Conservation (phyloP, 2,888 invertebrate genomes). For the Arrhopalites spinosus region DNA sequence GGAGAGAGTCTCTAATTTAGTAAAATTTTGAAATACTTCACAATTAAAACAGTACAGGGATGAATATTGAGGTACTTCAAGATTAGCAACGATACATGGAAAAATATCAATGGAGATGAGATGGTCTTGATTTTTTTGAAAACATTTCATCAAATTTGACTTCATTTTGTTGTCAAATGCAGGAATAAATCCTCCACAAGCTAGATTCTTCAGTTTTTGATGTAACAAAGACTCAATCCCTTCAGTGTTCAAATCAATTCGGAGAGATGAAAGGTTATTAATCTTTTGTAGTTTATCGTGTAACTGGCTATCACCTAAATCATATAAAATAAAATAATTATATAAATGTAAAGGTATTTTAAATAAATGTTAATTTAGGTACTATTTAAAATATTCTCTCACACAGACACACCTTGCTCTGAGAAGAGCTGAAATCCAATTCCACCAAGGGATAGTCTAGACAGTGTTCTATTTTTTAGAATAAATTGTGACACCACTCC, state of each 20-base stretch:
- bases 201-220: neutral
- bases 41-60: neutral
- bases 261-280: neutral
- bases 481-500: constrained; percentile 10
- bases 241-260: neutral
- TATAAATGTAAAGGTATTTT: too few species aligned
- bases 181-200: neutral
- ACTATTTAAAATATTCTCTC: too few species aligned
- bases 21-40: neutral
- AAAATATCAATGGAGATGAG: constrained; percentile 1
- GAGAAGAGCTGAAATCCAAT: constrained; percentile 26
- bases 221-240: neutral
- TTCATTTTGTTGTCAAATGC: neutral
- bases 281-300: too few species aligned
- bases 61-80: neutral
- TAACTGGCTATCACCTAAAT: too few species aligned
- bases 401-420: too few species aligned
- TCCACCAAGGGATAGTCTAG: constrained; percentile 21
- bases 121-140: neutral
- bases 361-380: too few species aligned
- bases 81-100: neutral
- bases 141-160: neutral
- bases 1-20: constrained; percentile 15
- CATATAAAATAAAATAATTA: too few species aligned
- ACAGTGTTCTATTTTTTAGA: neutral